Base-by-base conservation (phyloP, 2,888 invertebrate genomes). In the Diarsia dahlii region DNA sequence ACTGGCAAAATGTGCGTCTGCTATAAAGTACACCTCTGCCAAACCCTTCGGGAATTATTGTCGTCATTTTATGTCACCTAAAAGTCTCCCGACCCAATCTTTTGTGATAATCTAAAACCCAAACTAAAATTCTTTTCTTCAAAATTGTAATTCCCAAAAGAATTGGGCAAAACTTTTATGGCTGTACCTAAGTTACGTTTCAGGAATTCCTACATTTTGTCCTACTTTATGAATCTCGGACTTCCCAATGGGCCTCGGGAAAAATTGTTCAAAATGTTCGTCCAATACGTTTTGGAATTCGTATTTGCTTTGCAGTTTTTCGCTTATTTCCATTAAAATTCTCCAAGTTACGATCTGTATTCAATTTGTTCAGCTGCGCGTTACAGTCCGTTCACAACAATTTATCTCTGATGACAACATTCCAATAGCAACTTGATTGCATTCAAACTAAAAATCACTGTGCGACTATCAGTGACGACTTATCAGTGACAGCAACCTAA, bases 321-420 rank as follows among this genome's bases (percentile, higher is more conserved):
- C 88, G 84, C 81, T 89, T 90, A 88, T 91, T 93, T 93, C 91
- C 90, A 93, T 93, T 93, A 93, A 92, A 91, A 92, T 93, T 92
- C 91, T 88, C 84, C 83, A 88, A 89, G 89, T 89, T 90, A 92
- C 93, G 88, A 90, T 90, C 89, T 91, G 92, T 89, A 89, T 92
- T 91, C 90, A 90, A 92, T 93, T 93, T 92, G 90, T 90, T 90
- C 86, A 79, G 87, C 85, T 84, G 87, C 85, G 86, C 87, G 89
- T 89, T 91, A 89, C 87, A 13, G 45, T 63, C 63, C 15, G n/a
- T 15, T 63, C 63, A 15, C 1, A 45, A 45, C 45, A 45, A 1
- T 15, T 45, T 63, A 45, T 9, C 15, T 60, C 4, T 45, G n/a
- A 45, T 5, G 3, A 10, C 45, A 23, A 2, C 9, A 45, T 9